Evolutionary conservation across 2,888 invertebrate species (phyloP), one percentile per base, ranked within the genome.

Genomic region (Kuschelorhynchus macadamiae): DNA sequence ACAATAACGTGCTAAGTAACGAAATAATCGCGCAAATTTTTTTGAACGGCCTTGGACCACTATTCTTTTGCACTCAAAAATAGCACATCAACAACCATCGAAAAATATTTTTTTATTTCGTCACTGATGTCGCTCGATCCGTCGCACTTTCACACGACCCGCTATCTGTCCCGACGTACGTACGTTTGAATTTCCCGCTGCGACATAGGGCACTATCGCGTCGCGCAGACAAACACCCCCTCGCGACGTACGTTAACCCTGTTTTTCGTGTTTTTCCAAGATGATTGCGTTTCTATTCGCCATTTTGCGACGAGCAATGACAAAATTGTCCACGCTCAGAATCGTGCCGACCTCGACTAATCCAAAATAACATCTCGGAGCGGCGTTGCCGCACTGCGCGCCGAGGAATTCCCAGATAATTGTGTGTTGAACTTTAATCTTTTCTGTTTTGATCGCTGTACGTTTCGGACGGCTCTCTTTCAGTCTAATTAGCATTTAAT

Each of bases 331-430:
- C 61, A 61, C 49, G 44, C 36, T 49, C 42, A 67, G 52, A 50
- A 67, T 67, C 57, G 57, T 62, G 47, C 67, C 67, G 67, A 61
- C 67, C 67, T 67, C 67, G 67, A 67, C 67, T 67, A 67, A 67
- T 67, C 67, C 39, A 67, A 67, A 67, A 67, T 63, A 62, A 67
- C 52, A 67, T 57, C 55, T 57, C 57, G 52, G 18, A 55, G 47
- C 67, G 49, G 18, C 21, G 67, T 63, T 67, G 67, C 67, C 67
- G 33, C 21, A 21, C 20, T 17, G 63, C 20, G 36, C 14, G 21
- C 18, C 39, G 3, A 3, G 25, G 25, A 25, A 7, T 25, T 25
- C 25, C 7, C 25, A 7, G 25, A 5, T 25, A 25, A 25, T n/a
- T n/a, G n/a, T 3, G 25, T 25, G 25, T 25, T 25, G 25, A 25